Conservation (phyloP, 2,797 vertebrate species). For the Margarornis squamiger region DNA sequence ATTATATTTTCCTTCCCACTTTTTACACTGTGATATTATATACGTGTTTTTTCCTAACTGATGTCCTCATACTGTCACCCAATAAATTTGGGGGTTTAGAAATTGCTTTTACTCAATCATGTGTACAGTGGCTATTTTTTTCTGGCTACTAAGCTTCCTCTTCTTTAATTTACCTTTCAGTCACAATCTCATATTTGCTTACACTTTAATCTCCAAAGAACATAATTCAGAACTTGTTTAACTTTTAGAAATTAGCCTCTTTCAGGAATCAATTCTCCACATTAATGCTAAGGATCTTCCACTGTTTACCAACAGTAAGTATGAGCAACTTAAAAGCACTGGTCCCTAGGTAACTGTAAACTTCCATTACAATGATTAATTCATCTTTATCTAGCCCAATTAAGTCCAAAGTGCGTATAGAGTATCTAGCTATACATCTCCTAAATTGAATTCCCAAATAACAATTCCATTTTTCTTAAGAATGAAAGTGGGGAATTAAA, state of each 20-base stretch:
- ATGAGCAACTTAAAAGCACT: not conserved
- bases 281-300: not conserved
- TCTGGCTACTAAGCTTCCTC: not conserved
- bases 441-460: not conserved
- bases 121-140: not conserved
- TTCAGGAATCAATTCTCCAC: not conserved
- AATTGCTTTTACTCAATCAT: not conserved
- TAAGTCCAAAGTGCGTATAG: not conserved
- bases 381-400: not conserved
- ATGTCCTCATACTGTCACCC: not conserved
- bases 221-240: not conserved
- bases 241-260: not conserved
- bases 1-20: not conserved
- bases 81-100: not conserved
- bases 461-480: not conserved
- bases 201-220: not conserved
- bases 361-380: not conserved
- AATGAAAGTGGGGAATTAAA: not conserved
- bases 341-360: not conserved
- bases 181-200: not conserved
- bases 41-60: not conserved
- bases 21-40: not conserved
- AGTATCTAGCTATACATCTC: not conserved
- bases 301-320: not conserved
- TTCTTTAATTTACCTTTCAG: not conserved